Percentiles rank a stretch among this genome's conserved stretches.
Evolutionary conservation across 2,113 vertebrate genomes (phyloP).

Genomic region (Pterophyllum scalare): DNA sequence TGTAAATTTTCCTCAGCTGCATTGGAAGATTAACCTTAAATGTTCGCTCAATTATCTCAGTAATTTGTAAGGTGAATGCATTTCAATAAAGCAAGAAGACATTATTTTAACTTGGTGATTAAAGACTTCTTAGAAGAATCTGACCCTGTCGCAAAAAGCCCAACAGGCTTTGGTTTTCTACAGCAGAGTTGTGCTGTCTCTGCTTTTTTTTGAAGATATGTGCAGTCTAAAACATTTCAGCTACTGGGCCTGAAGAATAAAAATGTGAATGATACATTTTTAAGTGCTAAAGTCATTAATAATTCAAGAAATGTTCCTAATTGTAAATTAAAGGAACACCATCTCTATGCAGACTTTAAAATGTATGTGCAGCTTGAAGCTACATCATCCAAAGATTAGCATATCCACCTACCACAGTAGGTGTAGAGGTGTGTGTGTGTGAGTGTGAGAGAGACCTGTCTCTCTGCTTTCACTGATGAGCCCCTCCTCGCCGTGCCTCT

Average conservation of each 20-base stretch:
- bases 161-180: not conserved
- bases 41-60: not conserved
- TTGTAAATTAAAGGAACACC: conserved; percentile 46
- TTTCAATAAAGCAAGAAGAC: not conserved
- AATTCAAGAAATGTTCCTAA: conserved; percentile 48
- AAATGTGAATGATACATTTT: conserved; percentile 42
- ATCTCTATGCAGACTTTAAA: conserved; percentile 43
- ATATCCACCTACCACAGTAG: conserved; percentile 30
- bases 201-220: conserved; percentile 8
- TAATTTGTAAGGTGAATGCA: conserved; percentile 18
- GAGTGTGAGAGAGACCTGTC: conserved; percentile 66
- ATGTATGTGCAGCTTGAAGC: conserved; percentile 43
- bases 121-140: conserved; percentile 8
- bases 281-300: conserved; percentile 36
- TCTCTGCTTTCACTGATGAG: conserved; percentile 71
- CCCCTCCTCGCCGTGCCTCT: conserved; percentile 87
- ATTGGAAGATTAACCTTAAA: not conserved
- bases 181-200: conserved; percentile 2
- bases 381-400: conserved; percentile 47
- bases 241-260: conserved; percentile 24
- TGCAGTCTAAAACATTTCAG: conserved; percentile 37
- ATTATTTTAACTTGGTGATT: not conserved
- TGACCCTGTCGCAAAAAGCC: conserved; percentile 25
- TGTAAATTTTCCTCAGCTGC: conserved; percentile 8
- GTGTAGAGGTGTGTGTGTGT: not conserved